Evolutionary conservation across 2,888 invertebrate species (phyloP), one percentile per base, ranked within the genome.

Genomic region (Mamestra brassicae): DNA sequence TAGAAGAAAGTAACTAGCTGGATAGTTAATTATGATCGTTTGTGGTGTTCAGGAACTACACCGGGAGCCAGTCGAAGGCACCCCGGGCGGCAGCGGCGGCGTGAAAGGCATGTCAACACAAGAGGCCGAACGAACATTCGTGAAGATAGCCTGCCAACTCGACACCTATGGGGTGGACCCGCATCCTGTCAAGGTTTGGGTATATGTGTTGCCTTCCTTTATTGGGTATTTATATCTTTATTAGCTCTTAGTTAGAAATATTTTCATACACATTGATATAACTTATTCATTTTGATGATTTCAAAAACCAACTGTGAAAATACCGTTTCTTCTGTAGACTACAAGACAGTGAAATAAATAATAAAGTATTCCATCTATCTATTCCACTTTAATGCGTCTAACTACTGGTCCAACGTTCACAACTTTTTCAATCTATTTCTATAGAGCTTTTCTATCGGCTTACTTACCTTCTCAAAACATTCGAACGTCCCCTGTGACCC

Each of bases 131-230:
- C 97, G 98, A 77, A 97, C 98, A 87, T 99, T 99, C 95, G 97
- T 99, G 89, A 98, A 98, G 94, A 98, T 99, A 89, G 99, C 99
- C 60, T 98, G 98, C 85, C 98, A 98, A 84, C 97, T 99, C 74
- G 99, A 99, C 94, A 99, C 99, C 0, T 99, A 99, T 92, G 99
- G 99, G 45, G 98, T 99, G 54, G 99, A 99, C 96, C 99, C 99
- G 13, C 99, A 99, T 97, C 98, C 99, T 77, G 99, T 99, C 50
- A 99, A 99, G 97, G 99, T 99, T 86, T 83, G 68, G 74, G 83
- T 83, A 82, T 83, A 93, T 89, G 88, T 83, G 72, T 83, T 73
- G 74, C 57, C 54, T 72, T 71, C 67, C 64, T 64, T 73, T 71
- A 77, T 57, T 63, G 77, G 52, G 38, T 76, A 76, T 77, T 76